Evolutionary conservation across 1,140 invertebrate species (phyloP), one percentile per base, ranked within the genome.

Genomic region (Drosophila neocordata): DNA sequence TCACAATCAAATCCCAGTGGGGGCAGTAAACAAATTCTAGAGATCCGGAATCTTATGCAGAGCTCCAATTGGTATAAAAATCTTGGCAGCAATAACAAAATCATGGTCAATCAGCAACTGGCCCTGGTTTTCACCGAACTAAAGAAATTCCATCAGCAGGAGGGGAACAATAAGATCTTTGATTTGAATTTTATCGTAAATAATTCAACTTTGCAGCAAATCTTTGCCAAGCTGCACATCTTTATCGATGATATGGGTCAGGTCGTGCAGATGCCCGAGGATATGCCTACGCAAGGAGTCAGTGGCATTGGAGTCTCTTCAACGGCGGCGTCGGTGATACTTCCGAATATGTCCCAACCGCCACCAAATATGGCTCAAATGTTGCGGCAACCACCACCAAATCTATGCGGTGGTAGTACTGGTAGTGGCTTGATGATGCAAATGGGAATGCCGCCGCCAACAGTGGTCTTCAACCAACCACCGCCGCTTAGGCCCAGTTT

Each of bases 1-100:
- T 63, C 53, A 24, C 20, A 62, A 13, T 4, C 63, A 27, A 73
- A 66, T 31, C 41, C 52, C n/a, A 51, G 62, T 11, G 83, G 76
- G 6, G 66, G 76, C 20, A 73, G 44, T 9, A 73, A 74, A 12
- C 83, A 91, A 65, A 91, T 93, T 83, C 82, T 90, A 27, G 80
- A 93, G 92, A 92, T 95, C 74, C 92, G 94, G 83, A 93, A 90
- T 34, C 92, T 94, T 37, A 79, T 95, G 41, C 94, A 94, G 89
- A 93, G 92, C 81, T 95, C 94, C 1, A 93, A 92, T 22, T 95
- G 94, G 93, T 95, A 95, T 77, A 94, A 94, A 79, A 93, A 94
- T 53, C 85, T 95, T 15, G 94, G 94, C 61, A 94, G 94, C 52
- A 95, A 94, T 61, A 94, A 95, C 78, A 95, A 95, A 90, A 93